These are phyloP conservation scores for Eudemis profundana DNA, from an alignment of 2,888 invertebrate species.

Conservation along the genomic window DNA sequence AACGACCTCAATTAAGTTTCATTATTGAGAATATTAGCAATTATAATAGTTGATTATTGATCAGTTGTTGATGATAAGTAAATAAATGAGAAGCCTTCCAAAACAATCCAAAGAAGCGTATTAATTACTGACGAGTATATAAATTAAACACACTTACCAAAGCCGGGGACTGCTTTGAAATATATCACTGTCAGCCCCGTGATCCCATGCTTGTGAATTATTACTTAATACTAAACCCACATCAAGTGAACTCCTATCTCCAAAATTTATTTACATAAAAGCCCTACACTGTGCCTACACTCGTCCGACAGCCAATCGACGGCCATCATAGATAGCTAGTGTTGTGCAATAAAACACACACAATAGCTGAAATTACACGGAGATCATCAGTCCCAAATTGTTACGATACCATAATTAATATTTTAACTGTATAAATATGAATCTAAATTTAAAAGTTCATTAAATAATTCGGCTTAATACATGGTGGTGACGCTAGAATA, in stretches of 20 bases:
- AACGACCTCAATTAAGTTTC: slow-evolving; percentile 37
- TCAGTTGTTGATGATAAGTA: slow-evolving; percentile 47
- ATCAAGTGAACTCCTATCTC: slow-evolving; percentile 62
- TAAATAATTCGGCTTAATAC: too few relatives aligned
- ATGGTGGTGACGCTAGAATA: too few relatives aligned
- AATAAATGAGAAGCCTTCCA: slow-evolving; percentile 50
- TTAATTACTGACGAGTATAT: slow-evolving; percentile 50
- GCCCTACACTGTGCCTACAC: slow-evolving; percentile 51
- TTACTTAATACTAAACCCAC: slow-evolving; percentile 56
- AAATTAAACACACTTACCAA: slow-evolving; percentile 69
- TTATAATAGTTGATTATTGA: slow-evolving; percentile 35
- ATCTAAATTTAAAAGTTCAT: too few relatives aligned
- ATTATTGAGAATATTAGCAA: slow-evolving; percentile 29
- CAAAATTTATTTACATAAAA: slow-evolving; percentile 64
- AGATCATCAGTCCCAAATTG: background rate
- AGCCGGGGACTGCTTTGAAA: slow-evolving; percentile 64
- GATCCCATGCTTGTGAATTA: slow-evolving; percentile 68
- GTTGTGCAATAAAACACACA: slow-evolving; percentile 19
- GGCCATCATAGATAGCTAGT: slow-evolving; percentile 44
- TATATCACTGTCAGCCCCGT: slow-evolving; percentile 66
- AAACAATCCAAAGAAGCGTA: slow-evolving; percentile 60
- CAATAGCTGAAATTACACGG: background rate
- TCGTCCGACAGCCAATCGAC: slow-evolving; percentile 43
- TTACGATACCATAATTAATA: background rate
- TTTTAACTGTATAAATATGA: background rate